Base-by-base conservation (phyloP, 2,797 vertebrate genomes). In the Lithobates pipiens region DNA sequence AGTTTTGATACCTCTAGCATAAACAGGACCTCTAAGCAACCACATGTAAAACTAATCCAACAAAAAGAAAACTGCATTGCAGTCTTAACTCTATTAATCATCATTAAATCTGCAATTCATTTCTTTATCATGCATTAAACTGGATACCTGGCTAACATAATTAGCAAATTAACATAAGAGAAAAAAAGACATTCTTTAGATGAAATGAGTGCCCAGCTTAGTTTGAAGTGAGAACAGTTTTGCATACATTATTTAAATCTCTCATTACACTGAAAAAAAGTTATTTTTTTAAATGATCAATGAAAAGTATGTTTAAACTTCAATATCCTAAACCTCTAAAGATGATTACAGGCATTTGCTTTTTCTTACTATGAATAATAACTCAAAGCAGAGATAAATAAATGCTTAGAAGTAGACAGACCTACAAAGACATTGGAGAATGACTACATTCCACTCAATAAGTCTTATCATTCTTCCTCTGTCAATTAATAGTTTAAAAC, bases 161-260 rank as follows among this genome's bases (percentile, higher is more conserved):
- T 89, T 88, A 89, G 89, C 80, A 89, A 89, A 91, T 90, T 90
- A 90, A 88, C 88, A 91, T 90, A 82, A 89, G 88, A 90, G 86
- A 87, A 88, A 87, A 72, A 89, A 65, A 84, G 11, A 82, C 50
- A 87, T 83, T 69, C 88, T 85, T 89, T 85, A 86, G 89, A 90
- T 88, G 82, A 88, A 89, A 84, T 4, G 18, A 88, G 69, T 76
- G 88, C 84, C 87, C 81, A 65, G 61, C 71, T 65, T 27, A 76
- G 88, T 91, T 89, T 89, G 88, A 91, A 91, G 89, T 85, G 74
- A 65, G 57, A 72, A 54, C 80, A 76, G 65, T 87, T 85, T 77
- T 74, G 84, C 83, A 85, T 86, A 88, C 72, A 77, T 87, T 87
- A 87, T 83, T 87, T 79, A 83, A 87, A 87, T 84, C 57, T 80